Percentiles rank a stretch among this genome's conserved stretches.
phyloP scores from a whole-genome alignment of 1,140 invertebrate species.

The Leptinotarsa lineolata region DNA sequence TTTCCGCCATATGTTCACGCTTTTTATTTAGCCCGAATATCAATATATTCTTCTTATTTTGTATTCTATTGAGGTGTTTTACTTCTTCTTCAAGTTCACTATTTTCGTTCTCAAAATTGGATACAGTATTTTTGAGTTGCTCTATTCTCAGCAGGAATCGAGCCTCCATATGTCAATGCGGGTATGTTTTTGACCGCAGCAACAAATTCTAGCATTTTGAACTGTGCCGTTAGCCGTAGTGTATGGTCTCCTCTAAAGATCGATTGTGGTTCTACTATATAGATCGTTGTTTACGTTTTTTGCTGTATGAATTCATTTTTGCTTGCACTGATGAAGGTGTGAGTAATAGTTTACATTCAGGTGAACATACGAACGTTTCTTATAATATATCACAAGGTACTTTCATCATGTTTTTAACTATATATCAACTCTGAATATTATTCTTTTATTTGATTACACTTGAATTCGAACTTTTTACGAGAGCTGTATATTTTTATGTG shows the following conservation, averaged over 20 bases:
- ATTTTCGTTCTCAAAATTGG: conserved; percentile 2
- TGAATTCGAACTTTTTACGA: no score
- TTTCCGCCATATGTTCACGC: not conserved
- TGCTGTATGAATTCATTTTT: not conserved
- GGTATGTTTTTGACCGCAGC: conserved; percentile 14
- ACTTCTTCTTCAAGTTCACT: conserved; percentile 14
- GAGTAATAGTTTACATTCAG: no score
- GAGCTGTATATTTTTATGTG: no score
- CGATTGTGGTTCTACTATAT: conserved; percentile 12
- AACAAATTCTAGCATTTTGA: conserved; percentile 16
- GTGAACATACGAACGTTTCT: no score
- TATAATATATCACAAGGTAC: no score
- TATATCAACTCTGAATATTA: no score
- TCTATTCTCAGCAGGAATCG: conserved; percentile 2
- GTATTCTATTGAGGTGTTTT: not conserved
- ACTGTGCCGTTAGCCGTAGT: not conserved
- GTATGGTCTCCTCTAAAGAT: conserved; percentile 12
- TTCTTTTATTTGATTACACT: no score
- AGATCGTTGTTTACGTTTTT: conserved; percentile 12
- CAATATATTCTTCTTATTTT: conserved; percentile 2
- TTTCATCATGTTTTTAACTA: no score
- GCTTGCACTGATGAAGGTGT: no score
- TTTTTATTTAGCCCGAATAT: conserved; percentile 14
- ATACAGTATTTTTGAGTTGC: conserved; percentile 3
- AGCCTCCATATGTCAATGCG: not conserved